phyloP scores from a whole-genome alignment of 2,888 invertebrate species.

The Acanthoscelides obtectus region DNA sequence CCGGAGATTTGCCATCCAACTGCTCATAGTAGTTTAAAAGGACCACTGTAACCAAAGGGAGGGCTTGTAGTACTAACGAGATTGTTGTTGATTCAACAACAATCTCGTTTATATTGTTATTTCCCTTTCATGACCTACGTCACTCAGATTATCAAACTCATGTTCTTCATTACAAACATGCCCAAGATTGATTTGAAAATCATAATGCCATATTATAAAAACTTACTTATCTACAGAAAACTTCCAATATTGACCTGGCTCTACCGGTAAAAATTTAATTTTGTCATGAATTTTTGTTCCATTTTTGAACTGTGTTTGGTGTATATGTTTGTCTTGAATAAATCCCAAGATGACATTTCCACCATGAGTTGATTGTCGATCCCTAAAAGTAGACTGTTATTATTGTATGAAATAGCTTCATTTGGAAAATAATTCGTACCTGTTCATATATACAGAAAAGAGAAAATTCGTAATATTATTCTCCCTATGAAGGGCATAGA shows the following conservation, averaged over 20 bases:
- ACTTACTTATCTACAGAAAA: constrained; percentile 61
- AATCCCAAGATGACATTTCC: constrained; percentile 60
- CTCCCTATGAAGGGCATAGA: constrained; percentile 60
- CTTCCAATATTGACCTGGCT: constrained; percentile 58
- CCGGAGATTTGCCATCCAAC: no score
- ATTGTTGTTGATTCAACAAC: no score
- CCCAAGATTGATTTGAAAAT: no score
- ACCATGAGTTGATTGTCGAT: constrained; percentile 52
- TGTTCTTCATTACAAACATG: no score
- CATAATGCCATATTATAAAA: no score
- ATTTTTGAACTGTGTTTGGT: constrained; percentile 28
- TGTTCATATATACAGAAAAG: constrained; percentile 68
- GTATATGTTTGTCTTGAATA: constrained; percentile 59
- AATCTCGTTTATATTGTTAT: no score
- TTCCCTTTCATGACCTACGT: no score
- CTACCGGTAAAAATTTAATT: constrained; percentile 59
- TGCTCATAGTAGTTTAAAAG: no score
- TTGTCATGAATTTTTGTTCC: constrained; percentile 43
- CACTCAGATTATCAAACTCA: no score
- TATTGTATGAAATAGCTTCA: not conserved
- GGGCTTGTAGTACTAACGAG: no score
- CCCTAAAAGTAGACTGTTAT: constrained; percentile 43
- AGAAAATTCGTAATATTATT: constrained; percentile 49
- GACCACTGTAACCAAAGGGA: no score
- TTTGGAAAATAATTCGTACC: constrained; percentile 43